phyloP scores from a whole-genome alignment of 2,888 invertebrate species.

The Parnassius apollo region DNA sequence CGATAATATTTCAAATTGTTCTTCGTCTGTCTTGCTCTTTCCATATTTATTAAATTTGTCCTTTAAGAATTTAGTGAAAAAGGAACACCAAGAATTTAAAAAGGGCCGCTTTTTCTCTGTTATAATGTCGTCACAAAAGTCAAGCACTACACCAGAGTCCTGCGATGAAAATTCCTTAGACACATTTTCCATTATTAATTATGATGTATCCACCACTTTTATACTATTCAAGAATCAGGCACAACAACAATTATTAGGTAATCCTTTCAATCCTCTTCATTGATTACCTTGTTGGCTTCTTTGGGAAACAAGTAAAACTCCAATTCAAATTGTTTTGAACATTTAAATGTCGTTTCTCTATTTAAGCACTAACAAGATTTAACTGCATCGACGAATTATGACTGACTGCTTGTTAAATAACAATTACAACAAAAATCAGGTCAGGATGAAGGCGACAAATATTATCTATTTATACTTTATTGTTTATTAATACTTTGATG shows the following conservation, averaged over 20 bases:
- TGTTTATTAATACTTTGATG: too few relatives aligned
- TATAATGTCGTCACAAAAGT: not conserved
- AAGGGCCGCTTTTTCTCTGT: constrained; percentile 3
- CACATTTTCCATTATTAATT: not conserved
- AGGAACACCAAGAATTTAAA: constrained; percentile 9
- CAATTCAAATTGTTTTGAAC: too few relatives aligned
- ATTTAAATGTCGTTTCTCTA: not conserved
- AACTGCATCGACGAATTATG: too few relatives aligned
- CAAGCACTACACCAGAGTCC: constrained; percentile 1
- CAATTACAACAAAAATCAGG: too few relatives aligned
- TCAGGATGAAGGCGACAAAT: too few relatives aligned
- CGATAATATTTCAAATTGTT: constrained; percentile 12
- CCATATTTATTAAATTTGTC: not conserved
- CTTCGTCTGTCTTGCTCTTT: not conserved
- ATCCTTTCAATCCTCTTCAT: too few relatives aligned
- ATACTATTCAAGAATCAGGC: not conserved
- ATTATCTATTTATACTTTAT: too few relatives aligned
- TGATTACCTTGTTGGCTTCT: not conserved
- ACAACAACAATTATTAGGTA: not conserved
- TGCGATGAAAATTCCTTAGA: not conserved
- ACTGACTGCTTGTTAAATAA: too few relatives aligned
- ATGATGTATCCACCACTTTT: not conserved
- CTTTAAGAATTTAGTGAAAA: constrained; percentile 7
- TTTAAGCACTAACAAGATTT: not conserved
- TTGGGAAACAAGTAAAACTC: too few relatives aligned